Percentiles rank a stretch among this genome's conserved stretches.
Evolutionary conservation across 37 sponge, comb jelly and placozoan genomes (phyloP).

Genomic region (Aphrocallistes beatrix): DNA sequence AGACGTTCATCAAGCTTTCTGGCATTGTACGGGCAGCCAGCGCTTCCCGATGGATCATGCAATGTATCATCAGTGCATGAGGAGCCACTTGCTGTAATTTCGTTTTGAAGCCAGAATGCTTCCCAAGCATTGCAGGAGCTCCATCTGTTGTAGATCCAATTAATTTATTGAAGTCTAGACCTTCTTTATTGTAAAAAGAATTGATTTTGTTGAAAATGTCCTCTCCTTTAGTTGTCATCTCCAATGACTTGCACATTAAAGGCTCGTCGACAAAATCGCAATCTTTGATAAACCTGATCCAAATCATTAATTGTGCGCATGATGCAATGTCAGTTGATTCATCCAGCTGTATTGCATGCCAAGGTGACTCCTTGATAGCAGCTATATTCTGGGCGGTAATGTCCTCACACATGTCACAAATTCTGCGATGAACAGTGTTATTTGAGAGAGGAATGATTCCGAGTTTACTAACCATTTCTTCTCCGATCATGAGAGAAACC

Average conservation of each 20-base stretch:
- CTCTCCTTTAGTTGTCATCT: slow-evolving; percentile 7
- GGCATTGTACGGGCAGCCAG: slow-evolving; percentile 12
- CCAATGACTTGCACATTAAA: slow-evolving; percentile 17
- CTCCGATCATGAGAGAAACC: slow-evolving; percentile 6
- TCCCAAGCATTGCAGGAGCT: slow-evolving; percentile 14
- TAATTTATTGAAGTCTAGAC: slow-evolving; percentile 13
- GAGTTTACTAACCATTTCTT: not conserved
- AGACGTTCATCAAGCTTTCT: slow-evolving; percentile 9
- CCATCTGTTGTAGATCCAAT: slow-evolving; percentile 13
- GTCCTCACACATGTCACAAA: slow-evolving; percentile 9
- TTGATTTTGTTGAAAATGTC: not conserved
- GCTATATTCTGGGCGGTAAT: not conserved
- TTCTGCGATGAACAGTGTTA: slow-evolving; percentile 12
- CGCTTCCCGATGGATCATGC: slow-evolving; percentile 18
- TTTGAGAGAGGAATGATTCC: slow-evolving; percentile 1
- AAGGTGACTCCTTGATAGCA: slow-evolving; percentile 17
- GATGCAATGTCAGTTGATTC: slow-evolving; percentile 13
- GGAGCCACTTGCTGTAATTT: slow-evolving; percentile 19
- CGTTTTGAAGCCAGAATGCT: slow-evolving; percentile 12
- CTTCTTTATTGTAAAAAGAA: slow-evolving; percentile 12
- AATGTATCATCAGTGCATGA: slow-evolving; percentile 4
- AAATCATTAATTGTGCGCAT: not conserved
- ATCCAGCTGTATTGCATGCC: slow-evolving; percentile 18
- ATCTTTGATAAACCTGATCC: slow-evolving; percentile 14
- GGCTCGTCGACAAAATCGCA: slow-evolving; percentile 2